Percentiles rank a stretch among this genome's conserved stretches.
Conservation (phyloP, 1,140 invertebrate species). For the Pemphigus obesinymphae region DNA sequence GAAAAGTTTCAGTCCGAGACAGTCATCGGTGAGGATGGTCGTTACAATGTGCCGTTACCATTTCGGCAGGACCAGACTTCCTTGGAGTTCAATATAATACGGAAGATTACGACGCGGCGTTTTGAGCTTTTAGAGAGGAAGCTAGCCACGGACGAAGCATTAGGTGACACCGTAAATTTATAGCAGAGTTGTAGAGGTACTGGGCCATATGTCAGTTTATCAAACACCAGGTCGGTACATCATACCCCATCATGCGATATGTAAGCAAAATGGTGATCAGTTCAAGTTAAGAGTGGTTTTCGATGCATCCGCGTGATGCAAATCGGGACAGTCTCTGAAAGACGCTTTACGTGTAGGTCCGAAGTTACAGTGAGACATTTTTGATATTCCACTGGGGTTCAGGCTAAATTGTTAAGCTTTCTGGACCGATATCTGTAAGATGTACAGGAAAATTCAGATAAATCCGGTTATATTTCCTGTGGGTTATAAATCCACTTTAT, state of each 20-base stretch:
- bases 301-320: neutral
- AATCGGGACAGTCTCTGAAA: neutral
- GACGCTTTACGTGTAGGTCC: neutral
- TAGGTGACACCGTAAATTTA: neutral
- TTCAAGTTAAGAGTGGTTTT: neutral
- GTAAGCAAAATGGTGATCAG: neutral
- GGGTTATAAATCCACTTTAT: too few species aligned
- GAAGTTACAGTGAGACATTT: neutral
- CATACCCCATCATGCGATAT: too few species aligned
- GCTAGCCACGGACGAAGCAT: neutral
- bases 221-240: neutral
- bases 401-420: neutral
- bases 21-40: too few species aligned
- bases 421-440: too few species aligned
- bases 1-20: too few species aligned
- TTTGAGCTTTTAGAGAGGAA: neutral
- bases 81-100: too few species aligned
- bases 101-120: too few species aligned
- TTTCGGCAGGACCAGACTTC: too few species aligned
- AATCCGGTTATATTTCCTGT: too few species aligned
- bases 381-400: neutral
- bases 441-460: neutral
- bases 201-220: neutral
- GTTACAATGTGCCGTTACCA: too few species aligned
- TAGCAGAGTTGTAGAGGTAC: neutral